Conservation (phyloP, 1,140 invertebrate genomes). For the Papilio dardanus region DNA sequence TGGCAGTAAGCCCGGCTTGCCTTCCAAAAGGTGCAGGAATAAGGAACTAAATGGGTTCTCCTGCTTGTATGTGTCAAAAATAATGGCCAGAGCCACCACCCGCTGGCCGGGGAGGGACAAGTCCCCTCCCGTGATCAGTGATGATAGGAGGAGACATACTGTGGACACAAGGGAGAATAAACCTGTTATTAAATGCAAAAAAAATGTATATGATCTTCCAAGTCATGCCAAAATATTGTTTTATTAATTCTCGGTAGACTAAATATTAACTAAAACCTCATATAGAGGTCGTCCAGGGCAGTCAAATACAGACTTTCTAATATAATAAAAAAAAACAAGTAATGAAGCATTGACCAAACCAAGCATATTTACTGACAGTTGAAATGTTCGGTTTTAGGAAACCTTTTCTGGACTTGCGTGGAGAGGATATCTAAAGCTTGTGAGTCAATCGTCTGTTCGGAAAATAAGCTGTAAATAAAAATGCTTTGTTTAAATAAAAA, state of each 20-base stretch:
- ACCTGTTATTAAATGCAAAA: too few relatives aligned
- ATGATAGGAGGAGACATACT: conserved; percentile 78
- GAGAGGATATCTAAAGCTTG: conserved; percentile 79
- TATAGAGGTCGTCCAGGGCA: too few relatives aligned
- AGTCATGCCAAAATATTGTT: too few relatives aligned
- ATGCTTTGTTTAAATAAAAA: conserved; percentile 36
- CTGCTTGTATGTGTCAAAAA: conserved; percentile 88
- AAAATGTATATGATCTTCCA: too few relatives aligned
- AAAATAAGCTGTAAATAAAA: conserved; percentile 76
- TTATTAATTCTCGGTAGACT: too few relatives aligned
- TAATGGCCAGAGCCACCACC: conserved; percentile 87
- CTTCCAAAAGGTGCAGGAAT: conserved; percentile 77
- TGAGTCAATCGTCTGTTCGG: conserved; percentile 79
- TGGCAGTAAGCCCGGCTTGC: conserved; percentile 67
- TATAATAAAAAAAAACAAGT: not conserved
- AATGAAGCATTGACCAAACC: not conserved
- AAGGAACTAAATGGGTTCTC: conserved; percentile 83
- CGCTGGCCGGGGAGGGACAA: conserved; percentile 83
- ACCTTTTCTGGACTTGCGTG: conserved; percentile 87
- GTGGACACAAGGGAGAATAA: too few relatives aligned
- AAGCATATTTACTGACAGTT: conserved; percentile 82
- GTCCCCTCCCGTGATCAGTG: conserved; percentile 78
- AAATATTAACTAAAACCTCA: too few relatives aligned
- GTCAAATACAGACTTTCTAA: not conserved
- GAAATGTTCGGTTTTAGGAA: conserved; percentile 89